Evolutionary conservation across 2,888 invertebrate species (phyloP), one percentile per base, ranked within the genome.

Genomic region (Lepidochitona cinerea): DNA sequence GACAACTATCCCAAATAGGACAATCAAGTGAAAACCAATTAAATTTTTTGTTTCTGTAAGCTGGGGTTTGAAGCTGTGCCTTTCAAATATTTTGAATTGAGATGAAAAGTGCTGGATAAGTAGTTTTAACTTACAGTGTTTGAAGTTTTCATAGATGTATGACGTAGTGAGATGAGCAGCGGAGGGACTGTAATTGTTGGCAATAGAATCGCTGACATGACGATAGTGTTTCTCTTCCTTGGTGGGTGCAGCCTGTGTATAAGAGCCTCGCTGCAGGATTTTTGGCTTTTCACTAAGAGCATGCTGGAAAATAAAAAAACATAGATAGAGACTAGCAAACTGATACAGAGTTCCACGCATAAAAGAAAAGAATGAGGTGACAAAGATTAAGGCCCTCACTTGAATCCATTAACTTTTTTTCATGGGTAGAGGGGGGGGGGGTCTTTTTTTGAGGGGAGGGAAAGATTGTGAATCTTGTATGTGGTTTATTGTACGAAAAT

Each of bases 131-230:
- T 83, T 78, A 89, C 89, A 82, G 68, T 80, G 83, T 79, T 85
- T 87, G 14, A 84, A 84, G 3, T 80, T 82, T 41, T 86, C 85
- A 75, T 89, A 89, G 53, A 90, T 87, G 72, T 80, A 77, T 5
- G 89, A 85, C 12, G 88, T 83, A 37, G 87, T 88, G n/a, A 90
- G 84, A 69, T 85, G 75, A 18, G 86, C 72, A 3, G 89, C 89
- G 9, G 83, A 53, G 0, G 89, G 90, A 71, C 89, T 89, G 84
- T 89, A 90, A 81, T 90, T 90, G 79, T 89, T 90, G 32, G 83
- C 90, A 67, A 90, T 90, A 12, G 89, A 86, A 74, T 90, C 90
- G 71, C 89, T 89, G 37, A 87, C 87, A 71, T 86, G 79, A 6
- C 85, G 83, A 79, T 85, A 85, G 71, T 83, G 79, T 72, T 85